Evolutionary conservation across 2,888 invertebrate species (phyloP), one percentile per base, ranked within the genome.

Genomic region (Argyresthia albistria): DNA sequence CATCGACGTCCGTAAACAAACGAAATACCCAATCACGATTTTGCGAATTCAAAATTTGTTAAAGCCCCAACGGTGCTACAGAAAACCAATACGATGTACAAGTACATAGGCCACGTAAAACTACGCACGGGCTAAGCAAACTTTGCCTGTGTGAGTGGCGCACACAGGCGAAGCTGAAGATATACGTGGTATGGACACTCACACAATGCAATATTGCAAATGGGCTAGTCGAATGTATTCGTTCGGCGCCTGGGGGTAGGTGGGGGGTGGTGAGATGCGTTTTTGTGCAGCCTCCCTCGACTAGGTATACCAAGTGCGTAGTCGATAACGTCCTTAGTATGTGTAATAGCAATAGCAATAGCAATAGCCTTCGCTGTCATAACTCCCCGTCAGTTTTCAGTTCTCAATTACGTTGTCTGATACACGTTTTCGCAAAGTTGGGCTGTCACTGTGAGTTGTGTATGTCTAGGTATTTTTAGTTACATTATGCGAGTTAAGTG

Each of bases 1-100:
- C 25, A 25, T 25, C 25, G 25, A 6, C 25, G 25, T 25, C 25
- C 25, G 25, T 25, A 25, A 25, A 39, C 9, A 39, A 39, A 39
- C 39, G 8, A 39, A 39, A 39, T n/a, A 39, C 9, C 39, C 39
- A 39, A 39, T 86, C 84, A 81, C 80, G 78, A 83, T 80, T 84
- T 87, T 84, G 80, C 81, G 84, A 87, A 84, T 83, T 84, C 84
- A 79, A 86, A 86, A 84, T 84, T 86, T 83, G 82, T 81, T 83
- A 73, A 82, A 81, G 76, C 80, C 76, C 73, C 76, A 61, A 63
- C 70, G 75, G 53, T 73, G 67, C 76, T 80, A 80, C 81, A 80
- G 83, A 83, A 84, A 86, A 83, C 84, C 84, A 82, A 83, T 84
- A 83, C 77, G 65, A 71, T 65, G 76, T 77, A 74, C 69, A 25